phyloP scores from a whole-genome alignment of 2,888 invertebrate species.

The Parnassius smintheus region DNA sequence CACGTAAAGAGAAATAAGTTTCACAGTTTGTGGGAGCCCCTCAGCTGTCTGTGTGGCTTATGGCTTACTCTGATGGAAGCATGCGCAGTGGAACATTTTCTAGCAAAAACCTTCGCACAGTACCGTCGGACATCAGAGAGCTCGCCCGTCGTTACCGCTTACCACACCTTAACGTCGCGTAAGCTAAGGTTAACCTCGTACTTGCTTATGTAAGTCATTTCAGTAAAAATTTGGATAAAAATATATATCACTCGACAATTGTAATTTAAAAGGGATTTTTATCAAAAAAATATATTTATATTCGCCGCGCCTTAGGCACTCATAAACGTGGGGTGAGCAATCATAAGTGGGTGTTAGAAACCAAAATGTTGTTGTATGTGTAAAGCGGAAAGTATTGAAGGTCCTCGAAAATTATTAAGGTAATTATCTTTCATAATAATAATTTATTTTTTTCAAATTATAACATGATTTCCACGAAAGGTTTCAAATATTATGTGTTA shows the following conservation, averaged over 20 bases:
- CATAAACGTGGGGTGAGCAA: constrained; percentile 35
- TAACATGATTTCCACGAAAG: too few relatives aligned
- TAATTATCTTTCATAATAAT: neutral
- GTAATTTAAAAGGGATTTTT: neutral
- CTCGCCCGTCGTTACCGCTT: constrained; percentile 44
- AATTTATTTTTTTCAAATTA: too few relatives aligned
- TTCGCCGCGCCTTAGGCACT: constrained; percentile 14
- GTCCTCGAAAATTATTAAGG: constrained; percentile 5
- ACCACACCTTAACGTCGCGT: constrained; percentile 30
- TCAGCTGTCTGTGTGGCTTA: constrained; percentile 63
- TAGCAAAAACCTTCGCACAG: constrained; percentile 47
- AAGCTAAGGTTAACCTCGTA: constrained; percentile 32
- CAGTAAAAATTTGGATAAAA: constrained; percentile 15
- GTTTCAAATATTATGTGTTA: too few relatives aligned
- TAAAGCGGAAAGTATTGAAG: constrained; percentile 5
- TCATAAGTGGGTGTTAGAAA: constrained; percentile 49
- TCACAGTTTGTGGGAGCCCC: constrained; percentile 51
- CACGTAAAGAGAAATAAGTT: constrained; percentile 60
- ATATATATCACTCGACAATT: neutral
- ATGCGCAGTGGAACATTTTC: constrained; percentile 60
- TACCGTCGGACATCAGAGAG: constrained; percentile 56
- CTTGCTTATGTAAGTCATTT: constrained; percentile 68
- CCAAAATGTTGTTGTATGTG: constrained; percentile 48
- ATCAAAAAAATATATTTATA: constrained; percentile 13
- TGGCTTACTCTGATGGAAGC: constrained; percentile 65